Evolutionary conservation across 1,140 invertebrate species (phyloP), one percentile per base, ranked within the genome.

Genomic region (Himalopsyche phryganea): DNA sequence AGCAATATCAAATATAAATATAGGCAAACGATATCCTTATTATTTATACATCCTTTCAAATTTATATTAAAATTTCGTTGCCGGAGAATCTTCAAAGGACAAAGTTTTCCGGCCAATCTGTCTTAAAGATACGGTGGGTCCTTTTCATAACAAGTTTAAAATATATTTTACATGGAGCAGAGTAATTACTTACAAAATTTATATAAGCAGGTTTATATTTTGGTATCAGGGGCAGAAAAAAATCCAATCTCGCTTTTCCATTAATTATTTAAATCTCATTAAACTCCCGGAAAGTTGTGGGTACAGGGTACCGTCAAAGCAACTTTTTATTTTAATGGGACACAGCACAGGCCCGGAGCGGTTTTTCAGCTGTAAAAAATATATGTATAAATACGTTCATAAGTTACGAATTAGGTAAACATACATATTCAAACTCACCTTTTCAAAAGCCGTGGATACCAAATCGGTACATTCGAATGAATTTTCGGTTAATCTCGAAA

Each of bases 181-280:
- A 64, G 61, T 64, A 64, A 64, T 64, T 64, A 64, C 61, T 64
- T 64, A 60, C 61, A 64, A 64, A 64, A 64, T 64, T 64, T 64
- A 64, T 64, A 64, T 59, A 64, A 64, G 61, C 57, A 17, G 58
- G 61, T 64, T 64, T 64, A 64, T 64, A 64, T 64, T 64, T 64
- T 60, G 61, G 57, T 57, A 64, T 64, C 61, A 55, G 61, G 61
- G 61, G 61, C 56, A 44, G 72, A 73, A 74, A 71, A 28, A 66
- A 74, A 75, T 74, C 68, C 68, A 76, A 76, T 76, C 76, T 75
- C 70, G 71, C 68, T 69, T 68, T 69, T 71, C 74, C 72, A 77
- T 78, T 78, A 78, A 75, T 77, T 77, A 78, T 77, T 77, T 74
- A 78, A 77, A 77, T 75, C 71, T 75, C 71, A 76, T 76, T 77